Percentiles rank a stretch among this genome's conserved stretches.
Conservation (phyloP, 2,113 vertebrate genomes). For the Orientallactaga bullata region DNA sequence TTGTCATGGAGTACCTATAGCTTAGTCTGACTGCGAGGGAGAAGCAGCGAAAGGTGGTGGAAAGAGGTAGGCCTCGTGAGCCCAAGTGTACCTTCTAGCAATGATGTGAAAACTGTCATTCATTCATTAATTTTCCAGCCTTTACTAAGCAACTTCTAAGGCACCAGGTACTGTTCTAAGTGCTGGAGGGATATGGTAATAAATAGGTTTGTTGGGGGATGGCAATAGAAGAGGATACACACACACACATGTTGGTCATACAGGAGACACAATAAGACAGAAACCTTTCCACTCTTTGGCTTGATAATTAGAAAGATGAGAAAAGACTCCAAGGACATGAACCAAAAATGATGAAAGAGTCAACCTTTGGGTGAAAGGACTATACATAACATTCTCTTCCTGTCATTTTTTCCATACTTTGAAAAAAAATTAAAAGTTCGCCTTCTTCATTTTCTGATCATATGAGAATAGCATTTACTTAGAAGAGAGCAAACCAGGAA, state of each 20-base stretch:
- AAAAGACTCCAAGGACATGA: not conserved
- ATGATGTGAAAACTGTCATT: not conserved
- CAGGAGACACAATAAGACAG: not conserved
- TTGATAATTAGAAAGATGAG: conserved; percentile 27
- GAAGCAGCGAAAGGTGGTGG: not conserved
- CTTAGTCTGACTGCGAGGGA: not conserved
- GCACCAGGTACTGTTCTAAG: not conserved
- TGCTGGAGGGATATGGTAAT: not conserved
- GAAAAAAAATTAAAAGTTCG: not conserved
- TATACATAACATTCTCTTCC: conserved; percentile 7
- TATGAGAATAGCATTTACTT: conserved; percentile 15
- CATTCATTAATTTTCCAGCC: not conserved
- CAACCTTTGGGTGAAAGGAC: not conserved
- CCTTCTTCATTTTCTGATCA: conserved; percentile 34
- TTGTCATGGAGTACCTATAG: no score
- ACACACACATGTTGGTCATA: not conserved
- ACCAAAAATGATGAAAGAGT: not conserved
- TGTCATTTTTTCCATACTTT: conserved; percentile 4
- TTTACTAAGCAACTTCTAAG: not conserved
- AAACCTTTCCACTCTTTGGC: not conserved
- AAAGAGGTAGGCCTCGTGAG: not conserved
- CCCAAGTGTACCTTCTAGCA: not conserved
- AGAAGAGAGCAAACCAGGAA: conserved; percentile 27
- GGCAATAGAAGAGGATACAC: not conserved
- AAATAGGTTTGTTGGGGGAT: not conserved